These are phyloP conservation scores for Dufourea novaeangliae DNA, from an alignment of 1,140 invertebrate genomes.

Conservation along the genomic window DNA sequence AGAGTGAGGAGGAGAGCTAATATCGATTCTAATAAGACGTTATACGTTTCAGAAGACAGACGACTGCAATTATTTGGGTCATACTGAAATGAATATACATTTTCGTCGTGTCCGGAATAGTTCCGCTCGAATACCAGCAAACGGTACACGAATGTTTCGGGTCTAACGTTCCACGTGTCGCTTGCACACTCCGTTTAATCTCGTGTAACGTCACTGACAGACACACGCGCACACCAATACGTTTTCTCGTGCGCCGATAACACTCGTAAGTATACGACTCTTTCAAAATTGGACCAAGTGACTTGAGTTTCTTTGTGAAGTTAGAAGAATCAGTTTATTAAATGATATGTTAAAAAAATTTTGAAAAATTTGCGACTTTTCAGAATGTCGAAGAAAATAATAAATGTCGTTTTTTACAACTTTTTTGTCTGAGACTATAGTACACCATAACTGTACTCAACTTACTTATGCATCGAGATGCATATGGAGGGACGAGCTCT, in stretches of 20 bases:
- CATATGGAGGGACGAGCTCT: neutral
- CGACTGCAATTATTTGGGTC: conserved; percentile 28
- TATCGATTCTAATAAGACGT: too few relatives aligned
- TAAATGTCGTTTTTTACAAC: too few relatives aligned
- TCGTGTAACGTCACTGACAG: conserved; percentile 8
- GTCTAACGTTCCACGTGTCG: conserved; percentile 60
- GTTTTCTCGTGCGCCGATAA: conserved; percentile 20
- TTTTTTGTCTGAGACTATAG: too few relatives aligned
- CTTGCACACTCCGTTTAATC: conserved; percentile 40
- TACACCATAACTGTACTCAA: too few relatives aligned
- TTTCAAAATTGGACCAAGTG: too few relatives aligned
- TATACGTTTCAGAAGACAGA: neutral
- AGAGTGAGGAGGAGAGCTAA: too few relatives aligned
- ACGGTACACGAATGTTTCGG: conserved; percentile 33
- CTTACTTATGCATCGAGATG: neutral
- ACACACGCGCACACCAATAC: neutral
- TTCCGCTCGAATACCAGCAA: conserved; percentile 33
- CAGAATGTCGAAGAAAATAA: too few relatives aligned
- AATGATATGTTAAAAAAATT: too few relatives aligned
- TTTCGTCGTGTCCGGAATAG: neutral
- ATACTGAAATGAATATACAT: conserved; percentile 12
- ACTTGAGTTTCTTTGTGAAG: too few relatives aligned
- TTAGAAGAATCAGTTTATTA: too few relatives aligned
- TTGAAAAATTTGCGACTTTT: too few relatives aligned
- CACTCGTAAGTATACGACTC: conserved; percentile 12